These are phyloP conservation scores for Myotis vivesi DNA, from an alignment of 2,797 vertebrate genomes.

Conservation along the genomic window DNA sequence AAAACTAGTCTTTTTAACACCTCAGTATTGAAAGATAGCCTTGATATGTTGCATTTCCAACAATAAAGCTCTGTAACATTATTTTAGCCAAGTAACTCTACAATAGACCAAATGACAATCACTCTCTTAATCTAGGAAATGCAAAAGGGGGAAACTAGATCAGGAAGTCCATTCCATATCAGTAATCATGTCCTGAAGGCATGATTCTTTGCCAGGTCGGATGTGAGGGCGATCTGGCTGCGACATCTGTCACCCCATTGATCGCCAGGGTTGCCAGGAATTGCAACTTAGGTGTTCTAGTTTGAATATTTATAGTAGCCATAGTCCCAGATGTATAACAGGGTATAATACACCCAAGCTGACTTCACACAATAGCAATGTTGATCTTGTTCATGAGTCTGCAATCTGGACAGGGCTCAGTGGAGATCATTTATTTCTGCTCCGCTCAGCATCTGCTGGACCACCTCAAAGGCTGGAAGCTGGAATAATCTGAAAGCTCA, in stretches of 20 bases:
- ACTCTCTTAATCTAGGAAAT: neutral
- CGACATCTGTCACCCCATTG: too few species aligned
- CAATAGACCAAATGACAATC: neutral
- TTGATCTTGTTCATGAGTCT: neutral
- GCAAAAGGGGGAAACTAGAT: neutral
- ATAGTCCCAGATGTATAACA: neutral
- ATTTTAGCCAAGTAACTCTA: conserved; percentile 32
- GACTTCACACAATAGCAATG: conserved; percentile 18
- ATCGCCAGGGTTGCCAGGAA: neutral
- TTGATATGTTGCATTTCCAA: conserved; percentile 30
- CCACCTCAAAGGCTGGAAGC: neutral
- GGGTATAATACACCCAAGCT: neutral
- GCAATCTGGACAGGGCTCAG: neutral
- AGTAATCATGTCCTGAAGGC: neutral
- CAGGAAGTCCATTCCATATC: conserved; percentile 11
- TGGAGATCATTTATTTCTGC: neutral
- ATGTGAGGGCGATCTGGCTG: too few species aligned
- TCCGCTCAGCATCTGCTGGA: neutral
- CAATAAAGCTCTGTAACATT: conserved; percentile 23
- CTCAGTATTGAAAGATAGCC: conserved; percentile 10
- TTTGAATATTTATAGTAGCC: neutral
- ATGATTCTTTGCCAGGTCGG: neutral
- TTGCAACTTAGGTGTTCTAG: neutral
- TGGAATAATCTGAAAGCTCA: conserved; percentile 5
- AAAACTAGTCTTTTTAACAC: conserved; percentile 46